Conservation (phyloP, 92 coral and sea anemone genomes). For the Palythoa caribaeorum region DNA sequence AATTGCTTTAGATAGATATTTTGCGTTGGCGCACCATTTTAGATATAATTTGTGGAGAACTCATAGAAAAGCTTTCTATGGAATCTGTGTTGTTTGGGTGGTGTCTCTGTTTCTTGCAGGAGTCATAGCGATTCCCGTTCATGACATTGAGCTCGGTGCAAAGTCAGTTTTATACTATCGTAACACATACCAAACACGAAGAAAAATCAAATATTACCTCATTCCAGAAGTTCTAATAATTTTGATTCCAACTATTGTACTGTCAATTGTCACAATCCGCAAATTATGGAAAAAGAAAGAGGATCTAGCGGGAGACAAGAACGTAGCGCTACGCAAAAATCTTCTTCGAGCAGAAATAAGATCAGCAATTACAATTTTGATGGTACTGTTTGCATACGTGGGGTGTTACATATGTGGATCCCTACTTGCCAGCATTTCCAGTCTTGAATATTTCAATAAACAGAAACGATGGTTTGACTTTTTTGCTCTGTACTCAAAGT, state of each 20-base stretch:
- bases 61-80: neutral
- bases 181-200: neutral
- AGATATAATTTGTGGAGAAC: slow-evolving; percentile 5
- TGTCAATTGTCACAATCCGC: neutral
- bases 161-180: neutral
- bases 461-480: neutral
- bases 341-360: neutral
- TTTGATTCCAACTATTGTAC: neutral
- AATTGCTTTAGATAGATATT: slow-evolving; percentile 1
- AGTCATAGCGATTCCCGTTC: neutral
- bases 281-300: slow-evolving; percentile 8
- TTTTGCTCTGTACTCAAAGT: neutral
- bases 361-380: neutral
- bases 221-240: neutral
- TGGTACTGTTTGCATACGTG: neutral
- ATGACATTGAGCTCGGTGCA: neutral
- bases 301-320: too few relatives aligned
- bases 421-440: neutral
- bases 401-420: neutral
- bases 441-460: neutral
- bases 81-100: neutral
- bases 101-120: slow-evolving; percentile 4
- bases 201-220: neutral
- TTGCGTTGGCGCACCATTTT: neutral
- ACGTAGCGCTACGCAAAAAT: too few relatives aligned